Conservation (phyloP, 2,113 vertebrate genomes). For the Hyla sarda region DNA sequence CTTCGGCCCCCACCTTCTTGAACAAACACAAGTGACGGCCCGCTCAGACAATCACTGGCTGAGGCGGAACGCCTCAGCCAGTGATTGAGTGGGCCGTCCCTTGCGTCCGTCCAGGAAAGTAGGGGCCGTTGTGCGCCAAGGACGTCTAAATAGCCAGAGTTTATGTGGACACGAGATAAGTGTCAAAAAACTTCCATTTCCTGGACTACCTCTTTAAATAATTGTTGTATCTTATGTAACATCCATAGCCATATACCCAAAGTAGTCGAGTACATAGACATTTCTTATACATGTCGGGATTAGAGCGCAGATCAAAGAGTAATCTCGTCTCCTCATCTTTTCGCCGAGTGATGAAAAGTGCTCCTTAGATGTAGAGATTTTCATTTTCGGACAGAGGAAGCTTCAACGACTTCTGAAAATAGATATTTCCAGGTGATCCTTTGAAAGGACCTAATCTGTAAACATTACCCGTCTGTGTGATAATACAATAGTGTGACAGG, state of each 20-base stretch:
- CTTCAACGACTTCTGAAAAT: slow-evolving; percentile 34
- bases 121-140: too few relatives aligned
- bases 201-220: not conserved
- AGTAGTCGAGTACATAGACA: slow-evolving; percentile 1
- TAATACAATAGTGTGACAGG: slow-evolving; percentile 55
- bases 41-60: too few relatives aligned
- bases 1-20: too few relatives aligned
- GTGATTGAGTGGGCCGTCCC: too few relatives aligned
- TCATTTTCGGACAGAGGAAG: slow-evolving; percentile 46
- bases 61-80: too few relatives aligned
- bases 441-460: slow-evolving; percentile 50
- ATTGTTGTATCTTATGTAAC: not conserved
- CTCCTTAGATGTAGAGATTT: slow-evolving; percentile 50
- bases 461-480: slow-evolving; percentile 42
- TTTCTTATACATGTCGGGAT: slow-evolving; percentile 17
- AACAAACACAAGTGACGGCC: too few relatives aligned
- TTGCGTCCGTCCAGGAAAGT: too few relatives aligned
- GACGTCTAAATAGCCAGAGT: too few relatives aligned
- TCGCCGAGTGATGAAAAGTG: slow-evolving; percentile 47
- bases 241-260: not conserved
- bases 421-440: slow-evolving; percentile 42
- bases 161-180: too few relatives aligned
- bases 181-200: too few relatives aligned
- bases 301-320: slow-evolving; percentile 31
- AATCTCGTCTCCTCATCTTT: slow-evolving; percentile 34